These are phyloP conservation scores for Lepilemur ruficaudatus DNA, from an alignment of 2,797 vertebrate species.

Conservation along the genomic window DNA sequence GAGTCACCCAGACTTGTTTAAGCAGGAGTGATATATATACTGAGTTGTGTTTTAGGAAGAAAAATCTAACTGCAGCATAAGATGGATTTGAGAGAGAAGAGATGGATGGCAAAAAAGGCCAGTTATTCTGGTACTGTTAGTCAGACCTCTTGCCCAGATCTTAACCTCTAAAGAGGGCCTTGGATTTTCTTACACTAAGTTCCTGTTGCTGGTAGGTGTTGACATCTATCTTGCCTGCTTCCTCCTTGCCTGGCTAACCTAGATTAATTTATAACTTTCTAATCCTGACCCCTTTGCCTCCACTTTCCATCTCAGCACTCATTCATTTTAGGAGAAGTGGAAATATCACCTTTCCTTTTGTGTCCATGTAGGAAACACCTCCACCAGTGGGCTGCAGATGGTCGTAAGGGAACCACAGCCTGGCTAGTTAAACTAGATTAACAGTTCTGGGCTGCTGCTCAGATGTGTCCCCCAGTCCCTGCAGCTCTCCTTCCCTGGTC, in stretches of 20 bases:
- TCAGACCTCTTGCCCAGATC: not conserved
- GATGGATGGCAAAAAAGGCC: not conserved
- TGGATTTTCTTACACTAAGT: not conserved
- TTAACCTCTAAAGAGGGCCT: not conserved
- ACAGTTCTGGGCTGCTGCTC: not conserved
- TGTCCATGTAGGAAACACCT: not conserved
- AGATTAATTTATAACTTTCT: not conserved
- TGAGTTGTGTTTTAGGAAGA: not conserved
- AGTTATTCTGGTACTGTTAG: not conserved
- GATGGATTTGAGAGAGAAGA: not conserved
- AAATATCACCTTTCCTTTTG: not conserved
- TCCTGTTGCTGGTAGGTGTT: not conserved
- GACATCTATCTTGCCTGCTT: not conserved
- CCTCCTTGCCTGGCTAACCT: not conserved
- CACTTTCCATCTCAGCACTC: not conserved
- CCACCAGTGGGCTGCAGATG: not conserved
- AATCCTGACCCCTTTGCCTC: not conserved
- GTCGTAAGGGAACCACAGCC: not conserved
- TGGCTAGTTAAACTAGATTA: not conserved
- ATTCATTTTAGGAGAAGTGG: not conserved
- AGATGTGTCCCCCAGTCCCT: not conserved
- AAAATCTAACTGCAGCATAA: not conserved
- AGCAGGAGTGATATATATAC: not conserved
- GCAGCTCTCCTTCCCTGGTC: not conserved
- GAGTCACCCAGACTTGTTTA: not conserved